A percentile compares a stretch with the other conserved stretches of the same genome.
phyloP scores from a whole-genome alignment of 1,140 invertebrate genomes.

The Ephestia elutella region DNA sequence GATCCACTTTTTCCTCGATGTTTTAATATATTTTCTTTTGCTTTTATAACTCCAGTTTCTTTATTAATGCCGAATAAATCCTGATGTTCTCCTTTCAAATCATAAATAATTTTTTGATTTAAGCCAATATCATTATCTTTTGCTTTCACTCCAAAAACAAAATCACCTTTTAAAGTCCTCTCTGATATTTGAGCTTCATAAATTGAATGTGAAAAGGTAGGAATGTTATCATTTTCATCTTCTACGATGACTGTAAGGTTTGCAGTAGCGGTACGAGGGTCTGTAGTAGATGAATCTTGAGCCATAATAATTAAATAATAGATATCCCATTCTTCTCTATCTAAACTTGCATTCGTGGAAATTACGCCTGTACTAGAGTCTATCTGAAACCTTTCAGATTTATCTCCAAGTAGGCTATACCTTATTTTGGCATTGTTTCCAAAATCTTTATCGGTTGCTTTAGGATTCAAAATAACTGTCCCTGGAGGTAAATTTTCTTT shows the following conservation, averaged over 20 bases:
- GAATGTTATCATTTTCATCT: slow-evolving; percentile 93
- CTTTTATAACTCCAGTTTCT: slow-evolving; percentile 88
- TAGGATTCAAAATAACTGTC: slow-evolving; percentile 81
- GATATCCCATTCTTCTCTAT: slow-evolving; percentile 84
- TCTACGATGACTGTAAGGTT: slow-evolving; percentile 86
- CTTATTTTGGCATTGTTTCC: slow-evolving; percentile 90
- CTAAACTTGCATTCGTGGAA: slow-evolving; percentile 80
- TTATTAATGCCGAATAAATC: slow-evolving; percentile 84
- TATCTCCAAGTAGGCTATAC: slow-evolving; percentile 87
- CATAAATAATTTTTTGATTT: slow-evolving; percentile 87
- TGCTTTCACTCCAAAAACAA: slow-evolving; percentile 92
- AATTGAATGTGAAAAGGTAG: slow-evolving; percentile 81
- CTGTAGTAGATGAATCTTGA: slow-evolving; percentile 89
- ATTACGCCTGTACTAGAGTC: slow-evolving; percentile 85
- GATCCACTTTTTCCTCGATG: slow-evolving; percentile 61
- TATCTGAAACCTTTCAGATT: slow-evolving; percentile 83
- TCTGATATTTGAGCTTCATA: slow-evolving; percentile 88
- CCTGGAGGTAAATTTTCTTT: slow-evolving; percentile 85
- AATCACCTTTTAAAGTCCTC: slow-evolving; percentile 82
- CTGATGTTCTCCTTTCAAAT: slow-evolving; percentile 84
- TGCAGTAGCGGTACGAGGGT: slow-evolving; percentile 84
- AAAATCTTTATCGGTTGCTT: slow-evolving; percentile 86
- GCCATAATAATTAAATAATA: slow-evolving; percentile 90
- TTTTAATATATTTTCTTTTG: slow-evolving; percentile 73
- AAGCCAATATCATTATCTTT: slow-evolving; percentile 84